Evolutionary conservation across 1,140 invertebrate species (phyloP).

Genomic region (Hestina assimilis): DNA sequence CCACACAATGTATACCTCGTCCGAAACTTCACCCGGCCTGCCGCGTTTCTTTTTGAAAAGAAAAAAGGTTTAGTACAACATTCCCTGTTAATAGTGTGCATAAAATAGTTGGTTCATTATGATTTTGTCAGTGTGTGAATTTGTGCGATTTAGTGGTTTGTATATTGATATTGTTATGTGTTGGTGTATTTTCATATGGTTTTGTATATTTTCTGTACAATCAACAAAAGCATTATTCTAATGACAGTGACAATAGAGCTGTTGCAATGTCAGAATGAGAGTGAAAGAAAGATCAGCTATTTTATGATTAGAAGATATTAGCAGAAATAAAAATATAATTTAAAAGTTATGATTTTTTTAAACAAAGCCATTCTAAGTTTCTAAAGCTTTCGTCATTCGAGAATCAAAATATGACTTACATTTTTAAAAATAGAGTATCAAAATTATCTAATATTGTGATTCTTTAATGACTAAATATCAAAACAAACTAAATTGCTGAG

Average conservation of each 20-base stretch:
- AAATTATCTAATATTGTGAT: neutral
- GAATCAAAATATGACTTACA: slow-evolving; percentile 9
- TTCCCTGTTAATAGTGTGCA: slow-evolving; percentile 67
- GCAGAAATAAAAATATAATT: slow-evolving; percentile 2
- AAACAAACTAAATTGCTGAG: slow-evolving; percentile 7
- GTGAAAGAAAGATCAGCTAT: neutral
- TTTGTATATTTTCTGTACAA: neutral
- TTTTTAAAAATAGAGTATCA: neutral
- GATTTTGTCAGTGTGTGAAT: slow-evolving; percentile 17
- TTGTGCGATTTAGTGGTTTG: slow-evolving; percentile 8
- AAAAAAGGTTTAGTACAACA: slow-evolving; percentile 70
- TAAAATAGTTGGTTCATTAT: slow-evolving; percentile 34
- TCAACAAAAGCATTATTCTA: neutral
- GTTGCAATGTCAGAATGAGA: neutral
- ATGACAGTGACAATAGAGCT: neutral
- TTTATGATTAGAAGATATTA: slow-evolving; percentile 13
- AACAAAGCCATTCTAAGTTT: slow-evolving; percentile 21
- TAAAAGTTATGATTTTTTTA: slow-evolving; percentile 3
- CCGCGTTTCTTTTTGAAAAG: slow-evolving; percentile 72
- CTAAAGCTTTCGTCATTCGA: slow-evolving; percentile 47
- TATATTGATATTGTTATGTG: neutral
- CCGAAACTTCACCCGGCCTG: slow-evolving; percentile 68
- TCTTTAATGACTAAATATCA: slow-evolving; percentile 1
- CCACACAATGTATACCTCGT: slow-evolving; percentile 72
- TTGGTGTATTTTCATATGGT: neutral